A percentile compares a stretch with the other conserved stretches of the same genome.
phyloP scores from a whole-genome alignment of 2,888 invertebrate genomes.

The Latrodectus elegans region DNA sequence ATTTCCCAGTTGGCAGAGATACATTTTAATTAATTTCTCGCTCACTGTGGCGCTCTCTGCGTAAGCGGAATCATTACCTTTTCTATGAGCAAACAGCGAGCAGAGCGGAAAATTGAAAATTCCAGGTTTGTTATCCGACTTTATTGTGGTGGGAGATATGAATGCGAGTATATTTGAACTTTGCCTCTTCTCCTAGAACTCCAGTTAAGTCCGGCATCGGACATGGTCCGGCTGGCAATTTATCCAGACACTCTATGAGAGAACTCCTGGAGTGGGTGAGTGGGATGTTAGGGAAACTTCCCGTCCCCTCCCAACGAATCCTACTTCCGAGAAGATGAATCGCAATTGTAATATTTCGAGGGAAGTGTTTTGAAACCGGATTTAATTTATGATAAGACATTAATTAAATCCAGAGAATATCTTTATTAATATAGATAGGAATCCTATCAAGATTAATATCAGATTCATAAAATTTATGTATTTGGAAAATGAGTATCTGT shows the following conservation, averaged over 20 bases:
- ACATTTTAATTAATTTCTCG: constrained; percentile 45
- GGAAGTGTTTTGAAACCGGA: no score
- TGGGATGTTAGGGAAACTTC: no score
- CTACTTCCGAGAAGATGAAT: no score
- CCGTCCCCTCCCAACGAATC: no score
- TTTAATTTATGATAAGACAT: no score
- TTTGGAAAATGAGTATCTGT: no score
- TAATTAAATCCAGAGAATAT: no score
- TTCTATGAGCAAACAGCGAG: constrained; percentile 10
- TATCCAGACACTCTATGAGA: neutral
- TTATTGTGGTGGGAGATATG: neutral
- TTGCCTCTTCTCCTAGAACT: neutral
- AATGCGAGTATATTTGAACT: neutral
- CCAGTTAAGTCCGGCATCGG: neutral
- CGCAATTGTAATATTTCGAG: no score
- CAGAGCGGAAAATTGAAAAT: constrained; percentile 62
- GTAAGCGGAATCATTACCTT: neutral
- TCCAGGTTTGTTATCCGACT: constrained; percentile 28
- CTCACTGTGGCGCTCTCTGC: neutral
- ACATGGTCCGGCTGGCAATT: constrained; percentile 7
- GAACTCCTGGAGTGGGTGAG: neutral
- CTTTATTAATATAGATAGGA: no score
- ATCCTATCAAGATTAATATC: no score
- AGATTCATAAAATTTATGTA: no score
- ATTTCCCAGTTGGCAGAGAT: neutral